Base-by-base conservation (phyloP, 2,888 invertebrate genomes). In the Orthosia incerta region DNA sequence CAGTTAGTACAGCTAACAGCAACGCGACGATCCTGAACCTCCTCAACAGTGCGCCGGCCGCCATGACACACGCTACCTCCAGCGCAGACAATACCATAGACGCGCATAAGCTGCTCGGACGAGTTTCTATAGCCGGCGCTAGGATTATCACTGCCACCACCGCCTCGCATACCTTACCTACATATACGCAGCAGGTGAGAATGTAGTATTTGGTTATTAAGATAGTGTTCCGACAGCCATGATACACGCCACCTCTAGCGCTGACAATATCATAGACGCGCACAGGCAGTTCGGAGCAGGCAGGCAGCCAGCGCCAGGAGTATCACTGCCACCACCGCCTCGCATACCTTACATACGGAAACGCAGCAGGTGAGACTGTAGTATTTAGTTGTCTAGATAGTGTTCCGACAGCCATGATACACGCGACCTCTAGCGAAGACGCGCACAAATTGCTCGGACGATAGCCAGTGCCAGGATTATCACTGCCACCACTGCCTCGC, bases 21-120 rank as follows among this genome's bases (percentile, higher is more conserved):
- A 98, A 98, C 91, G 97, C 98, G 3, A 98, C 98, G 15, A 98
- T 98, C 89, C 96, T 98, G 78, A 98, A 98, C 93, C 93, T 98
- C 69, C 93, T 98, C 76, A 98, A 98, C 92, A 98, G 98, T 89
- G 97, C 98, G 45, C 98, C 98, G 57, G 98, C 98, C 75, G 97
- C 97, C 74, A 97, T 97, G 97, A 97, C 97, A 4, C 97, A 97
- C 55, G 80, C 78, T 16, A 97, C 97, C 15, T 85, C 90, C 9
- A 82, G 86, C 20, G 85, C 89, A 1, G 91, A 90, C 7, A 79
- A 71, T 4, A 79, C 82, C 4, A 78, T 91, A 0, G 93, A 93
- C 70, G 90, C 93, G 3, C 95, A 95, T 86, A 95, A 95, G 83
- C 90, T 97, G 79, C 86, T 97, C 56, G 95, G 97, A 1, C 93